Evolutionary conservation across 2,888 invertebrate genomes (phyloP).

Genomic region (Pachymerium ferrugineum): DNA sequence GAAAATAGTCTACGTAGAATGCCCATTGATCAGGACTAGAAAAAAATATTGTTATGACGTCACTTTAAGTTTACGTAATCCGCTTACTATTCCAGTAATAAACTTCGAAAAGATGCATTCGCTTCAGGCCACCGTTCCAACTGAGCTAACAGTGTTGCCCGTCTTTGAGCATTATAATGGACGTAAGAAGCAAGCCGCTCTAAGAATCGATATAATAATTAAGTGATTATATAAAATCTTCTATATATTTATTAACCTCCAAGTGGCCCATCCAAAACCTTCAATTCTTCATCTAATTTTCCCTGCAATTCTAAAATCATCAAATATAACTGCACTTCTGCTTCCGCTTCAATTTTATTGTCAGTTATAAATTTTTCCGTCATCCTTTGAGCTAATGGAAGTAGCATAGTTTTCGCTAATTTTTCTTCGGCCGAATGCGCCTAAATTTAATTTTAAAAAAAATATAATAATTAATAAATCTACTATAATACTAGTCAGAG

Average conservation of each 20-base stretch:
- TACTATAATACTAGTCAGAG: background rate
- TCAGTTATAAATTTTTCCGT: constrained; percentile 80
- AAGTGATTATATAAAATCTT: background rate
- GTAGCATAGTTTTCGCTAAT: constrained; percentile 60
- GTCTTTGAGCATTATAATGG: constrained; percentile 57
- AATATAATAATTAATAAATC: background rate
- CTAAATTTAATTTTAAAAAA: background rate
- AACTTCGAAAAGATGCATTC: constrained; percentile 65
- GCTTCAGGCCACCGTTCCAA: constrained; percentile 69
- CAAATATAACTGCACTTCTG: constrained; percentile 84
- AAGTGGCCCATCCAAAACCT: constrained; percentile 71
- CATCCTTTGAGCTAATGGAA: constrained; percentile 90
- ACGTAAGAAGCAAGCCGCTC: constrained; percentile 58
- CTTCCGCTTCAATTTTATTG: constrained; percentile 80
- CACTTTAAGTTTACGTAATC: constrained; percentile 35
- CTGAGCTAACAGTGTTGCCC: constrained; percentile 66
- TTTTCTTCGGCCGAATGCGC: constrained; percentile 12
- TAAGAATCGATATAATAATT: constrained; percentile 36
- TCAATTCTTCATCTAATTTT: constrained; percentile 74
- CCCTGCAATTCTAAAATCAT: constrained; percentile 69
- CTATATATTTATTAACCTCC: constrained; percentile 54
- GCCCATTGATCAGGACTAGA: constrained; percentile 57
- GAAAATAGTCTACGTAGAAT: constrained; percentile 59
- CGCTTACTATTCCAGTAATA: constrained; percentile 66
- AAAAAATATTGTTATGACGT: constrained; percentile 35